Evolutionary conservation across 2,797 vertebrate species (phyloP), one percentile per base, ranked within the genome.

Genomic region (Anguilla anguilla): DNA sequence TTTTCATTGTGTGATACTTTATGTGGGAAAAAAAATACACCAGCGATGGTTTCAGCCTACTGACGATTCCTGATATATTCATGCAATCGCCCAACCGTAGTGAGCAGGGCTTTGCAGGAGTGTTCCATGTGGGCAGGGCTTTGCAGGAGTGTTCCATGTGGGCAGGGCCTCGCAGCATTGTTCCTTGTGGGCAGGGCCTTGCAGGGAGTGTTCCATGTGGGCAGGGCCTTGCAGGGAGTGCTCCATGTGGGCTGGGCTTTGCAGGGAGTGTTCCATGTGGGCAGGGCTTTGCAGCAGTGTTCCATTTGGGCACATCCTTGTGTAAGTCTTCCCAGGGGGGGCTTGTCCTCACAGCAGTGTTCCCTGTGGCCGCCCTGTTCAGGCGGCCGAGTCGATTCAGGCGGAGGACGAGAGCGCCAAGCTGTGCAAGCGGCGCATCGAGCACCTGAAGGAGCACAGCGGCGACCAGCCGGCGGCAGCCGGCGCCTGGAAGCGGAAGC

Each of bases 381-480:
- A 99, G 99, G 99, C 98, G 0, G 99, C 98, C 0, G 99, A 99
- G 92, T 99, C 99, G 6, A 99, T 99, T 94, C 98, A 99, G 93
- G 99, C 99, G 0, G 99, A 99, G 92, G 99, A 99, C 5, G 99
- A 99, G 94, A 99, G 99, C 0, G 99, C 99, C 6, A 99, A 99
- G 90, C 95, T 99, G 77, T 99, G 99, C 88, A 99, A 99, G 89
- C 97, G 99, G 28, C 96, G 99, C 90, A 99, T 99, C 4, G 99
- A 99, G 35, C 99, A 99, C 87, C 95, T 99, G 90, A 99, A 99
- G 90, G 99, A 99, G 89, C 99, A 99, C 91, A 99, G 98, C 94
- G 98, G 98, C 0, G 98, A 98, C 95, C 98, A 99, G 92, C 97
- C 97, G 0, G 97, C 98, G 0, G 98, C 97, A 0, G 98, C 97